Conservation (phyloP, 1,140 invertebrate species). For the Hylyphantes graminicola region DNA sequence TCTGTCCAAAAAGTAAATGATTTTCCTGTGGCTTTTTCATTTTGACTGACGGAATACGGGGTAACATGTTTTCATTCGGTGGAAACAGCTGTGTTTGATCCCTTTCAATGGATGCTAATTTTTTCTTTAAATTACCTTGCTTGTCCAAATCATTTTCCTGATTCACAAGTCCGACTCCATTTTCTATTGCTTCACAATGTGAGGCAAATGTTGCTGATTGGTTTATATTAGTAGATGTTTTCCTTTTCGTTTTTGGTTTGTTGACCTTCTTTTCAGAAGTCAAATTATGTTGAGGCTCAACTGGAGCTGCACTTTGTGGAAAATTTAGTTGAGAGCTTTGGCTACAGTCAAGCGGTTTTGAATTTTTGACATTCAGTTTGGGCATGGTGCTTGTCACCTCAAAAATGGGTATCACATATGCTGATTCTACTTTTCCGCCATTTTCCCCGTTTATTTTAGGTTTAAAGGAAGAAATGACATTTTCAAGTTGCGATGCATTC, state of each 20-base stretch:
- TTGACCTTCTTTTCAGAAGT: not conserved
- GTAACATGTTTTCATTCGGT: not conserved
- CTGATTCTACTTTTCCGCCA: slow-evolving; percentile 32
- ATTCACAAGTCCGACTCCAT: too few species aligned
- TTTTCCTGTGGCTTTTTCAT: slow-evolving; percentile 3
- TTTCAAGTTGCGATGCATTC: not conserved
- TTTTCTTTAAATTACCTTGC: too few species aligned
- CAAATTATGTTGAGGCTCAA: too few species aligned
- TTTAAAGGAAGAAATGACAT: too few species aligned
- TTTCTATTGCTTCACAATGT: not conserved
- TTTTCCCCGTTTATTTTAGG: slow-evolving; percentile 14
- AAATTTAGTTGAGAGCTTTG: not conserved
- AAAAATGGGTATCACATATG: slow-evolving; percentile 54
- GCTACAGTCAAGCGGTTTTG: not conserved
- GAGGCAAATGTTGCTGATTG: not conserved
- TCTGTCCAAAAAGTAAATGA: not conserved
- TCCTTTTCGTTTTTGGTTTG: not conserved
- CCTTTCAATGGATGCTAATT: too few species aligned
- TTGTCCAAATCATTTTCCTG: too few species aligned
- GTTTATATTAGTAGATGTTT: not conserved
- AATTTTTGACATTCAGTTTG: not conserved
- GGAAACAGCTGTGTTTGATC: too few species aligned
- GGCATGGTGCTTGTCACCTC: slow-evolving; percentile 43
- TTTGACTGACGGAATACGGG: slow-evolving; percentile 2
- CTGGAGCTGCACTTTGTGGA: not conserved